These are phyloP conservation scores for Archips crataeganus DNA, from an alignment of 2,888 invertebrate genomes.

Conservation along the genomic window DNA sequence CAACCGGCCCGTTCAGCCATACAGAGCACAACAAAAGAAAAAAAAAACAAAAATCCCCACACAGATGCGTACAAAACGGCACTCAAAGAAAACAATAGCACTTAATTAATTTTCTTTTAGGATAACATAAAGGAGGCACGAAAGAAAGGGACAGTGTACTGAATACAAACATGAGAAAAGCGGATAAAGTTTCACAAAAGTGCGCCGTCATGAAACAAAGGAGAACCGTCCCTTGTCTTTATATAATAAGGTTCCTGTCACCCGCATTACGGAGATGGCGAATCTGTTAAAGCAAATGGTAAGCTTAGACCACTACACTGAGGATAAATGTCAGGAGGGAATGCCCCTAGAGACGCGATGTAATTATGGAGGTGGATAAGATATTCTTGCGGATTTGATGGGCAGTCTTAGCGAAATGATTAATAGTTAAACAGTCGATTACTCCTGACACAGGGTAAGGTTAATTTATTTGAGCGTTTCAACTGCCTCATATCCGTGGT, in stretches of 20 bases:
- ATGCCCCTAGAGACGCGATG: constrained; percentile 51
- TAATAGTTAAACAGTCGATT: constrained; percentile 31
- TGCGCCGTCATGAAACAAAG: constrained; percentile 48
- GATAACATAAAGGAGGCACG: constrained; percentile 65
- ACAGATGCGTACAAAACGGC: constrained; percentile 64
- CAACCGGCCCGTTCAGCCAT: constrained; percentile 35
- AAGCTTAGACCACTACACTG: constrained; percentile 52
- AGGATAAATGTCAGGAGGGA: constrained; percentile 59
- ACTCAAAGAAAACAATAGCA: constrained; percentile 68
- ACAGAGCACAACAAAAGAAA: constrained; percentile 44
- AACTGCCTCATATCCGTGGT: too few relatives aligned
- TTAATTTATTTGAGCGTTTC: too few relatives aligned
- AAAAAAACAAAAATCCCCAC: constrained; percentile 51
- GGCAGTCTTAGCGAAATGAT: constrained; percentile 31
- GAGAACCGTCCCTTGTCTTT: constrained; percentile 45
- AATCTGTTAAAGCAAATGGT: constrained; percentile 41
- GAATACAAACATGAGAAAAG: constrained; percentile 67
- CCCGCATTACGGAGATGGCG: constrained; percentile 40
- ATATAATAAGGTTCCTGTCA: constrained; percentile 35
- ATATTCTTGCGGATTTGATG: constrained; percentile 43
- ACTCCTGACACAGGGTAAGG: neutral
- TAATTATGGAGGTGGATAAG: constrained; percentile 53
- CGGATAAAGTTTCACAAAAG: constrained; percentile 65
- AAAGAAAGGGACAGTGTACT: constrained; percentile 63
- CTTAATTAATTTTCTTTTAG: constrained; percentile 80